Evolutionary conservation across 2,797 vertebrate genomes (phyloP).

Genomic region (Rhinophrynus dorsalis): DNA sequence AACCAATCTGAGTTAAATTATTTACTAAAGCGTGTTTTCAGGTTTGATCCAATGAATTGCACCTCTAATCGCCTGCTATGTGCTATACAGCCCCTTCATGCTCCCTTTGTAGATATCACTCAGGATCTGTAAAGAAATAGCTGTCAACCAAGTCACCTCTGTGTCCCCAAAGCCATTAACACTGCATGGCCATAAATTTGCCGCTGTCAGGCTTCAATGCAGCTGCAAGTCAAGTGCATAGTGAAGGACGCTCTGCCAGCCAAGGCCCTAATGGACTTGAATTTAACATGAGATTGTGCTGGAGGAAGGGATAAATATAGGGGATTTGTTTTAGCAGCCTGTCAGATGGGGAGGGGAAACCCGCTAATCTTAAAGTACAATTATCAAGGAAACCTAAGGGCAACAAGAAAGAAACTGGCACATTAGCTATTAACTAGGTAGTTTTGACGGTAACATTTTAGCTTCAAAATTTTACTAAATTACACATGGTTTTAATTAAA

Average conservation of each 20-base stretch:
- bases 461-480: no score
- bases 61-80: neutral
- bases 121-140: constrained; percentile 17
- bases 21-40: neutral
- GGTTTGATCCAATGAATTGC: neutral
- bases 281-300: constrained; percentile 32
- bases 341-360: neutral
- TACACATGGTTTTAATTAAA: no score
- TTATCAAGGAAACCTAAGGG: no score
- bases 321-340: constrained; percentile 15
- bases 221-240: constrained; percentile 11
- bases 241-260: neutral
- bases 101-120: neutral
- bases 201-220: constrained; percentile 13
- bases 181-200: neutral
- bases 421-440: no score
- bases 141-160: constrained; percentile 7
- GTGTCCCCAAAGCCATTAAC: neutral
- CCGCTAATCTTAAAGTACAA: neutral
- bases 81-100: neutral
- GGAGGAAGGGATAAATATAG: neutral
- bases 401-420: no score
- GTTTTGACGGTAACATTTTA: no score
- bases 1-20: neutral
- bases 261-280: constrained; percentile 14